Conservation (phyloP, 2,888 invertebrate species). For the Yponomeuta malinellus region DNA sequence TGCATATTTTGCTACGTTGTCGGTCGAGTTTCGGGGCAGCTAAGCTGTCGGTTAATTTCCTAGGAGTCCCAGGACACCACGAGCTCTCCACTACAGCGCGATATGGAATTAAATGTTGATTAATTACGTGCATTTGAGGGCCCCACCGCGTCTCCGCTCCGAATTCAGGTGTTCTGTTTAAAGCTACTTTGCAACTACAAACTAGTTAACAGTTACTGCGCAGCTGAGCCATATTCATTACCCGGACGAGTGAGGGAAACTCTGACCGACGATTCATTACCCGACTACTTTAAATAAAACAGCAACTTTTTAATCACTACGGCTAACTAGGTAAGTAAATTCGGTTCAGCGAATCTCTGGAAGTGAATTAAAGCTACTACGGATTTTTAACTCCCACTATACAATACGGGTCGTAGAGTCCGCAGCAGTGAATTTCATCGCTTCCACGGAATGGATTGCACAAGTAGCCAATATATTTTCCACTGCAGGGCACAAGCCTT, state of each 20-base stretch:
- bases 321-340: neutral
- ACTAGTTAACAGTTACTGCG: constrained; percentile 52
- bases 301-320: neutral
- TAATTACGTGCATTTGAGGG: constrained; percentile 60
- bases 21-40: constrained; percentile 47
- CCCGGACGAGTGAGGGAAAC: constrained; percentile 20
- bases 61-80: constrained; percentile 57
- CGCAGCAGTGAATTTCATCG: constrained; percentile 1
- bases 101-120: constrained; percentile 71
- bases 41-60: constrained; percentile 57
- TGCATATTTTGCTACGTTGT: constrained; percentile 62
- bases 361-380: neutral
- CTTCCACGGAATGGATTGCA: neutral
- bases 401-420: neutral
- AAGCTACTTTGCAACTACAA: constrained; percentile 57
- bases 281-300: neutral
- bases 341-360: neutral
- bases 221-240: constrained; percentile 41
- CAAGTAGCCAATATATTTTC: too few relatives aligned
- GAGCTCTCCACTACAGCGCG: constrained; percentile 38
- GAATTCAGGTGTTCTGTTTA: constrained; percentile 57
- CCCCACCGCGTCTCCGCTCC: constrained; percentile 32
- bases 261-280: constrained; percentile 3
- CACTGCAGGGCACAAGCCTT: too few relatives aligned
- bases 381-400: neutral